phyloP scores from a whole-genome alignment of 2,797 vertebrate species.

The Etheostoma nigrum region DNA sequence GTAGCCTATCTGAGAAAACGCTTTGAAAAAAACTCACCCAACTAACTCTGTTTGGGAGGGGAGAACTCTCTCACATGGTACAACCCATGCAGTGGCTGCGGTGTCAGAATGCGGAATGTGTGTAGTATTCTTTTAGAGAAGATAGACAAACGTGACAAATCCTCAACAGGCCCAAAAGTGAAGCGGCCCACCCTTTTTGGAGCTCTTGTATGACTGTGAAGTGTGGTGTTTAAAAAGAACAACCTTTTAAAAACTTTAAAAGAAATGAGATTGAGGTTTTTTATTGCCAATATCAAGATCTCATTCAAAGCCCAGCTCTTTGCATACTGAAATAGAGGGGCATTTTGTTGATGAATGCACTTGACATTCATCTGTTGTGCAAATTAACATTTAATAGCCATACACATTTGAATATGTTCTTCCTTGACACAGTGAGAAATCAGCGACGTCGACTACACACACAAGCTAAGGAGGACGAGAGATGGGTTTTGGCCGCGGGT shows the following conservation, averaged over 20 bases:
- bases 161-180: too few relatives aligned
- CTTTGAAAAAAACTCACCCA: too few relatives aligned
- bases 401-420: constrained; percentile 80
- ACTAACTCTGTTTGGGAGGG: too few relatives aligned
- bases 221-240: background rate
- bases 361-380: constrained; percentile 81
- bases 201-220: constrained; percentile 1
- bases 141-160: too few relatives aligned
- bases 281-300: constrained; percentile 60
- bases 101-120: too few relatives aligned
- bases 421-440: constrained; percentile 76
- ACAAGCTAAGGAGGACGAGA: constrained; percentile 59
- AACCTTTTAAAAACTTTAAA: constrained; percentile 44
- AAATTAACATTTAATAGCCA: constrained; percentile 85
- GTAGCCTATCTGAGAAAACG: too few relatives aligned
- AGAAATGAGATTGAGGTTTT: constrained; percentile 39
- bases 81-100: too few relatives aligned
- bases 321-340: constrained; percentile 67
- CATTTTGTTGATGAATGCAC: constrained; percentile 78
- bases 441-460: constrained; percentile 51
- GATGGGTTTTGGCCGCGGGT: constrained; percentile 76
- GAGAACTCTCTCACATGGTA: too few relatives aligned
- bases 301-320: constrained; percentile 55
- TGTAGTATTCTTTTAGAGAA: too few relatives aligned
- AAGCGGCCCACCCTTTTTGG: background rate